phyloP scores from a whole-genome alignment of 2,888 invertebrate species.

The Azorinus chamasolen region DNA sequence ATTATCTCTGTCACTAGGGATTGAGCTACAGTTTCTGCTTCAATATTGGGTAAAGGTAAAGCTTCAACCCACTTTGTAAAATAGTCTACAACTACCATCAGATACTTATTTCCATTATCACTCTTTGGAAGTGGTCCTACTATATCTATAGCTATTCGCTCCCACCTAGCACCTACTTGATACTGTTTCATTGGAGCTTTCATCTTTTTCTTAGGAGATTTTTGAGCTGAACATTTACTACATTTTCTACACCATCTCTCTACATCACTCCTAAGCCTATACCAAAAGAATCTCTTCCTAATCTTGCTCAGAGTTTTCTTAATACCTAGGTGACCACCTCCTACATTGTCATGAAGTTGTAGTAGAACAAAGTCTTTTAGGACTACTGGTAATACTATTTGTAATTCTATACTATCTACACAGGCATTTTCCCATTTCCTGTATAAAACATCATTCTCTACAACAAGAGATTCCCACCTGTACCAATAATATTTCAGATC shows the following conservation, averaged over 20 bases:
- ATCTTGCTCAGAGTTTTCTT: conserved; percentile 22
- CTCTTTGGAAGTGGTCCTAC: conserved; percentile 31
- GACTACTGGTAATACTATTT: too few species aligned
- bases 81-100: conserved; percentile 56
- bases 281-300: too few species aligned
- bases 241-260: too few species aligned
- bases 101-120: conserved; percentile 37
- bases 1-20: conserved; percentile 44
- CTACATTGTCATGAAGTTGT: conserved; percentile 10
- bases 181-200: conserved; percentile 14
- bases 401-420: too few species aligned
- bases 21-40: conserved; percentile 52
- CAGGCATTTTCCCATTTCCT: too few species aligned
- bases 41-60: conserved; percentile 47
- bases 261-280: too few species aligned
- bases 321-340: conserved; percentile 38
- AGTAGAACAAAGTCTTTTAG: not conserved
- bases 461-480: conserved; percentile 35
- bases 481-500: conserved; percentile 46
- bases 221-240: not conserved
- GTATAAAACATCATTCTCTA: conserved; percentile 34
- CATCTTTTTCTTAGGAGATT: not conserved
- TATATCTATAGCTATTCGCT: too few species aligned
- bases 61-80: conserved; percentile 57
- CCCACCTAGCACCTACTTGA: conserved; percentile 20